Percentiles rank a stretch among this genome's conserved stretches.
phyloP scores from a whole-genome alignment of 2,113 vertebrate genomes.

The human region GRCh38 chr2:68934001-68934500 shows the following conservation, averaged over 20 bases:
- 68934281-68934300: background rate
- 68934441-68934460: background rate
- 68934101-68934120: background rate
- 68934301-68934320: background rate
- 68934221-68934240: background rate
- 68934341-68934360: background rate
- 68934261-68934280: conserved; percentile 13
- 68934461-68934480: background rate
- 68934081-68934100: background rate
- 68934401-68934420: background rate
- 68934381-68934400: no score
- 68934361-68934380: background rate
- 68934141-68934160: background rate
- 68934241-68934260: background rate
- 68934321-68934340: background rate
- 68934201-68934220: background rate
- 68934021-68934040: background rate
- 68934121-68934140: background rate
- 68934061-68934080: background rate
- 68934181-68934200: background rate
- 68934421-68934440: background rate
- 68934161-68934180: background rate
- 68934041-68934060: background rate
- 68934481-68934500: background rate
- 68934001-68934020: background rate